A percentile compares a stretch with the other conserved stretches of the same genome.
Evolutionary conservation across 1,140 invertebrate species (phyloP).

Genomic region (Achroia grisella): DNA sequence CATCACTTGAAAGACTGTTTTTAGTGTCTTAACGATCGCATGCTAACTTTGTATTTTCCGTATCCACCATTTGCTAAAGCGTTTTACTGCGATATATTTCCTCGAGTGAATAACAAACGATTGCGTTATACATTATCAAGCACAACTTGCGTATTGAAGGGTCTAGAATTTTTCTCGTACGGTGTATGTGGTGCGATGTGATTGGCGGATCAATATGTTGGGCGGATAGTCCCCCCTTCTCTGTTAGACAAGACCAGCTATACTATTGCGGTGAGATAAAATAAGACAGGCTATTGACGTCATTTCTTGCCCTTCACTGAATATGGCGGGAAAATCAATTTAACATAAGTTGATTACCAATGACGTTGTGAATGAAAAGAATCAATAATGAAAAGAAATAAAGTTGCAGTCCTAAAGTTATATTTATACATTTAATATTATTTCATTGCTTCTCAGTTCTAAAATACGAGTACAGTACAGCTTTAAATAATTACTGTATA

Average conservation of each 20-base stretch:
- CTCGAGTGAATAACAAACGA: conserved; percentile 30
- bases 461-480: no score
- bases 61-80: conserved; percentile 33
- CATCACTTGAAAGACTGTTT: conserved; percentile 16
- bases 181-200: conserved; percentile 50
- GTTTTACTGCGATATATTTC: conserved; percentile 41
- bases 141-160: conserved; percentile 38
- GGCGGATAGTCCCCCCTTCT: conserved; percentile 28
- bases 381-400: no score
- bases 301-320: neutral
- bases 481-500: no score
- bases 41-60: conserved; percentile 6
- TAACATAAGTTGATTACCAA: no score
- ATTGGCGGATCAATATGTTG: conserved; percentile 40
- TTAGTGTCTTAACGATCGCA: conserved; percentile 18
- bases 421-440: no score
- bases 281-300: conserved; percentile 8
- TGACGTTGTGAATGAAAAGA: no score
- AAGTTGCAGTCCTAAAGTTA: no score
- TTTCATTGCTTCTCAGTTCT: no score
- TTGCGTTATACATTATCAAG: conserved; percentile 59
- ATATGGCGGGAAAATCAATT: neutral
- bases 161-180: conserved; percentile 35
- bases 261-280: neutral
- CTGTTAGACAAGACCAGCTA: conserved; percentile 21